Percentiles rank a stretch among this genome's conserved stretches.
Conservation (phyloP, 2,888 invertebrate genomes). For the Thalpophila matura region DNA sequence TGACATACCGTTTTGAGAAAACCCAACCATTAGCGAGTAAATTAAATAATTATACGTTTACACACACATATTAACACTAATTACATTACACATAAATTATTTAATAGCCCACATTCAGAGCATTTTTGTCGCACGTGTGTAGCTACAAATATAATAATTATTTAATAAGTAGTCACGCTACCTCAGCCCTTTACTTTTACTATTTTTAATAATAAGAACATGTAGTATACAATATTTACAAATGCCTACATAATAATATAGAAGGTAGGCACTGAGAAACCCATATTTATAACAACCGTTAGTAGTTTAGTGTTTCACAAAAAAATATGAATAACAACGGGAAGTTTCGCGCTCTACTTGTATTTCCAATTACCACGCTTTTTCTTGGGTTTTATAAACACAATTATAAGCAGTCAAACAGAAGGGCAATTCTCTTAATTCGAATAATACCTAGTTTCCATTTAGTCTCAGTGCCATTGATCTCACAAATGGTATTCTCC, state of each 20-base stretch:
- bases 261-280: not conserved
- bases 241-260: not conserved
- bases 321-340: not conserved
- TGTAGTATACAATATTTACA: not conserved
- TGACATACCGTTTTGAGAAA: too few species aligned
- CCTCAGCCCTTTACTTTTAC: conserved; percentile 6
- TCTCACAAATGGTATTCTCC: too few species aligned
- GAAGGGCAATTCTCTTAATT: too few species aligned
- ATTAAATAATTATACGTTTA: not conserved
- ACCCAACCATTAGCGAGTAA: too few species aligned
- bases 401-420: too few species aligned
- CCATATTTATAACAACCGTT: not conserved
- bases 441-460: too few species aligned
- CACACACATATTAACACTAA: conserved; percentile 1
- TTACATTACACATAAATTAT: conserved; percentile 17
- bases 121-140: conserved; percentile 20
- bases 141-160: conserved; percentile 29
- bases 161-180: conserved; percentile 37
- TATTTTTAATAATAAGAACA: conserved; percentile 14
- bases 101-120: conserved; percentile 15
- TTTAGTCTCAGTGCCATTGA: too few species aligned
- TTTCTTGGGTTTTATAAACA: not conserved
- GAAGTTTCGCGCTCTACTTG: not conserved
- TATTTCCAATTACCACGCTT: not conserved
- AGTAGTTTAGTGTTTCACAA: not conserved